Evolutionary conservation across 1,140 invertebrate genomes (phyloP), one percentile per base, ranked within the genome.

Genomic region (Bombus pyrosoma): DNA sequence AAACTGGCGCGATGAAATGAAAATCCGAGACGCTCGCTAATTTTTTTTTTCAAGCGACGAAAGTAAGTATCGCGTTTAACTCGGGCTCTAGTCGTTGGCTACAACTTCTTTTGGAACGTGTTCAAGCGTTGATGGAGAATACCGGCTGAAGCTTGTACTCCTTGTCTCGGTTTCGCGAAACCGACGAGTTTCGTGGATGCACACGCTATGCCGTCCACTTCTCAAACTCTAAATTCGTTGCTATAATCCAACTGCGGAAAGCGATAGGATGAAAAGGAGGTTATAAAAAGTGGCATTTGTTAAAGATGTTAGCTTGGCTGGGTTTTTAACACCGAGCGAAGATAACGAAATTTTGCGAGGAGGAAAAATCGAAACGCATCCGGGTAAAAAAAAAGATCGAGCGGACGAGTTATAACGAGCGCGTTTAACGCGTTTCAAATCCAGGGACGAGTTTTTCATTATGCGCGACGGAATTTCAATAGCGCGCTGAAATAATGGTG

Each of bases 111-210:
- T 94, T 94, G 93, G 93, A 94, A 92, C 92, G 86, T 85, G 90
- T 94, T 94, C 93, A 94, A 94, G 92, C 84, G 87, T 87, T 92
- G 92, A 94, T 92, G 91, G 90, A 93, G 82, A 68, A 89, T 90
- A 86, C 81, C 91, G 87, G 89, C 82, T 88, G 88, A 91, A 91
- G 85, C 91, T 91, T 88, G 86, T 86, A 88, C 91, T 71, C 80
- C 84, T 90, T 89, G 86, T 83, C 84, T 84, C 83, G 85, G 72
- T 80, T 57, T 59, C 59, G 32, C 18, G 79, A 34, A 81, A 78
- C 69, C 71, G 82, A 57, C 73, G 64, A 83, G 57, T 78, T 32
- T 34, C 59, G 15, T 43, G 10, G 15, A 64, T n/a, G 5, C 53
- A 4, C 15, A 9, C 15, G 37, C 41, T 32, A 6, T 12, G 25